Percentiles rank a stretch among this genome's conserved stretches.
These are phyloP conservation scores for Hemibagrus guttatus DNA, from an alignment of 2,797 vertebrate genomes.

Conservation along the genomic window DNA sequence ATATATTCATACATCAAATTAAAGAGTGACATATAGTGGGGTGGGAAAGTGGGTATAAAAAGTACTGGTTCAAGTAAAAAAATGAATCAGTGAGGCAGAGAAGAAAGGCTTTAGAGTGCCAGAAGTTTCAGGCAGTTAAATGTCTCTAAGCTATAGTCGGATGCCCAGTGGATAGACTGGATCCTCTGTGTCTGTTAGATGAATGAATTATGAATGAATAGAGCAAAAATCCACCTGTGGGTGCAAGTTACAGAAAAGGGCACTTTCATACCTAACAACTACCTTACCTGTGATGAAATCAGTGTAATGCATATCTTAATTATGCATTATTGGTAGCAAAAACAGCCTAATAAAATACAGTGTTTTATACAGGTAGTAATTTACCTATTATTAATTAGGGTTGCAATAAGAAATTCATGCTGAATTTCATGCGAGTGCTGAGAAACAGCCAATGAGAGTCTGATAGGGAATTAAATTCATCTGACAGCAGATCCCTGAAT, in stretches of 20 bases:
- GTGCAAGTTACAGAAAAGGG: no score
- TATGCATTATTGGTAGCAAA: background rate
- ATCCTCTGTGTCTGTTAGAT: slow-evolving; percentile 1
- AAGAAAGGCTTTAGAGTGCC: background rate
- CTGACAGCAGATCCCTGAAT: background rate
- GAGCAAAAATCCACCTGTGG: background rate
- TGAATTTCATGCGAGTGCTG: no score
- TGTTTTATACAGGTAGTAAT: background rate
- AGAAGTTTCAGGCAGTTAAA: background rate
- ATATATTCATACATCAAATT: slow-evolving; percentile 84
- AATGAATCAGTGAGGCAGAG: background rate
- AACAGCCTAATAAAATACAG: background rate
- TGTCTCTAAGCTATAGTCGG: background rate
- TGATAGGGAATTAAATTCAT: background rate
- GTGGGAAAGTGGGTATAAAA: slow-evolving; percentile 63
- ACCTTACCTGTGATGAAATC: background rate
- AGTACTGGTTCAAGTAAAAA: slow-evolving; percentile 31
- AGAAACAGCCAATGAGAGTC: background rate
- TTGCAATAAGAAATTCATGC: background rate
- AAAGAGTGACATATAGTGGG: slow-evolving; percentile 76
- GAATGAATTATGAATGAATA: slow-evolving; percentile 64
- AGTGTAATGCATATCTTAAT: background rate
- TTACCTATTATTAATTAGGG: background rate
- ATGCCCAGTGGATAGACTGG: background rate
- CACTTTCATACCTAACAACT: background rate